phyloP scores from a whole-genome alignment of 2,113 vertebrate species.

The Pimephales promelas region DNA sequence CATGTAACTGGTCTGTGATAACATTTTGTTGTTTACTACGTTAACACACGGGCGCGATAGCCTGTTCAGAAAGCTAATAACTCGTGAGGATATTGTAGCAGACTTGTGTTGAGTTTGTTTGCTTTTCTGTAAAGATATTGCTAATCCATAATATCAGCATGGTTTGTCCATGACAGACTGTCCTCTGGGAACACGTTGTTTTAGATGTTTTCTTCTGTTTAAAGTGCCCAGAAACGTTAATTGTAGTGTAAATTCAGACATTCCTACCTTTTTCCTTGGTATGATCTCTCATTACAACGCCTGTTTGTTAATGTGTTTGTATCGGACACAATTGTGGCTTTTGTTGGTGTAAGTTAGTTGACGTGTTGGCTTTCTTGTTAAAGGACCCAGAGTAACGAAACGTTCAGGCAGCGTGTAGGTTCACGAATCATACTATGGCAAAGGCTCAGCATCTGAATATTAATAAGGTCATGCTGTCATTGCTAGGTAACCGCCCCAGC shows the following conservation, averaged over 20 bases:
- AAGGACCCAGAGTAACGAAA: neutral
- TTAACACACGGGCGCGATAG: neutral
- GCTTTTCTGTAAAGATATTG: neutral
- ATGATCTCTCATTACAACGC: neutral
- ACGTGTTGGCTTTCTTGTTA: slow-evolving; percentile 14
- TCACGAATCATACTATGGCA: neutral
- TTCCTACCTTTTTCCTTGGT: slow-evolving; percentile 29
- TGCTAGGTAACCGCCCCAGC: neutral
- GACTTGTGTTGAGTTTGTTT: neutral
- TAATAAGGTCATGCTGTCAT: neutral
- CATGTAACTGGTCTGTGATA: neutral
- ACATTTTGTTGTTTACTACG: too few species aligned
- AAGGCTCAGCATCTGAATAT: neutral
- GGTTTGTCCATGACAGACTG: neutral
- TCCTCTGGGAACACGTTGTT: neutral
- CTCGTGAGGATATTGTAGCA: neutral
- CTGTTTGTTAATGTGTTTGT: neutral
- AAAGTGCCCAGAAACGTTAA: neutral
- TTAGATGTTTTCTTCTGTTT: too few species aligned
- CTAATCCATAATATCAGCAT: neutral
- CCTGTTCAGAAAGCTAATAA: neutral
- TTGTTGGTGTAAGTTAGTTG: neutral
- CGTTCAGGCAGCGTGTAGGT: neutral
- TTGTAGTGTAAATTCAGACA: neutral
- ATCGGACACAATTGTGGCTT: neutral